Evolutionary conservation across 2,113 vertebrate genomes (phyloP).

Genomic region (Cyphomyrus plagiostoma): DNA sequence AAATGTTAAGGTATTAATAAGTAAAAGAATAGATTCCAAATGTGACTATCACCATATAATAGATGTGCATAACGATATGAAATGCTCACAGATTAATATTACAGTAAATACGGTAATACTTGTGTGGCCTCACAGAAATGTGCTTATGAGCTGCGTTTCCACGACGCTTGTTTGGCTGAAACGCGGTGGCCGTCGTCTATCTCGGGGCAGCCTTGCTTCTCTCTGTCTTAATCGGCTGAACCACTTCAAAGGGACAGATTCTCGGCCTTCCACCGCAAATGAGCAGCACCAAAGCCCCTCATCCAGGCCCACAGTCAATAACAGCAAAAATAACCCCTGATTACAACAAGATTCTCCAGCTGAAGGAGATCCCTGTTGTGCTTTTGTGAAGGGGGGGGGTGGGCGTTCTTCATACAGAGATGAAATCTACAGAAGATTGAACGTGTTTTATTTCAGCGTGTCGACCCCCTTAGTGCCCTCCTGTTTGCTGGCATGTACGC

Average conservation of each 20-base stretch:
- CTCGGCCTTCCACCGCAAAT: slow-evolving; percentile 10
- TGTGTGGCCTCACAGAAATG: not conserved
- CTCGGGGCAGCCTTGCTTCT: not conserved
- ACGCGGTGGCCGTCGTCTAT: not conserved
- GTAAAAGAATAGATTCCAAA: not conserved
- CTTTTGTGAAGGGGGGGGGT: not conserved
- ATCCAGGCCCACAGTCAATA: slow-evolving; percentile 11
- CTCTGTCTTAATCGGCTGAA: slow-evolving; percentile 10
- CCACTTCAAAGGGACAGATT: slow-evolving; percentile 15
- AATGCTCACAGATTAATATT: not conserved
- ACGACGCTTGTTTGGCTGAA: not conserved
- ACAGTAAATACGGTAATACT: not conserved
- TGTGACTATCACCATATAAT: not conserved
- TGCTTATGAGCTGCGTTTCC: not conserved
- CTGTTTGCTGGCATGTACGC: not conserved
- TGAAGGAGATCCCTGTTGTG: not conserved
- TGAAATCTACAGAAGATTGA: not conserved
- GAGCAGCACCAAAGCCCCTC: not conserved
- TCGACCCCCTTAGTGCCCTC: not conserved
- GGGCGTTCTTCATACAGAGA: not conserved
- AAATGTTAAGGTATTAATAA: not conserved
- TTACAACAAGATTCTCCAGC: slow-evolving; percentile 7
- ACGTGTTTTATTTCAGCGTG: not conserved
- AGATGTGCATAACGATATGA: not conserved
- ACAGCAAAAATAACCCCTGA: slow-evolving; percentile 3